Base-by-base conservation (phyloP, 2,113 vertebrate genomes). In the Epinephelus moara region DNA sequence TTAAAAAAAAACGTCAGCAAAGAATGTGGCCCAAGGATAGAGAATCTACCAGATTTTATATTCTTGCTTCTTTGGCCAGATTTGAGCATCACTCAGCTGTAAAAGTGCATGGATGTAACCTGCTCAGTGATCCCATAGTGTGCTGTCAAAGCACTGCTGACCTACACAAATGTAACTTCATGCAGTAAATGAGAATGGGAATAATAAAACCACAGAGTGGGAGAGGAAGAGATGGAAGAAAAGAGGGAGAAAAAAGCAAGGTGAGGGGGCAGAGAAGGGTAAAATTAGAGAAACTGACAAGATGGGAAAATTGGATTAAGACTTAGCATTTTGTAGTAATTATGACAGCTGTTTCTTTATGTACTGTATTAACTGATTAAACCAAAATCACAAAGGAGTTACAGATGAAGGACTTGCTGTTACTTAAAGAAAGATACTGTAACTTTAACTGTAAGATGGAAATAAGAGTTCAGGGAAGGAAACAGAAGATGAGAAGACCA, bases 321-420 rank as follows among this genome's bases (percentile, higher is more conserved):
- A 40, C 6, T 52, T 18, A 52, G 45, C n/a, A 33, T 25, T 25
- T 47, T 70, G 40, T 52, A 17, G 53, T 21, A 19, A n/a, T 56
- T 6, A 45, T 45, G 6, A 56, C 37, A 74, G 9, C 14, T 57
- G 7, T 45, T 53, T 71, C 15, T 25, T 23, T 67, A 27, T 14
- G 13, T 14, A 19, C 2, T 50, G 13, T 42, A 21, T 37, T 25
- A 14, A 37, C 17, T 64, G 14, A 75, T 47, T 53, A 53, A 60
- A 60, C 8, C 25, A 18, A 15, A 60, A 60, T 25, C 42, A 47
- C 19, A 47, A 23, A 66, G 23, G 9, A 63, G 33, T 56, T 71
- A 19, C 8, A 74, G 14, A 59, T 15, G 12, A 71, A 27, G 8
- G 49, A 55, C 57, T 50, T 77, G 59, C 64, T 79, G 25, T 47